A percentile compares a stretch with the other conserved stretches of the same genome.
Evolutionary conservation across 2,113 vertebrate genomes (phyloP).

Genomic region (Spheniscus mendiculus): DNA sequence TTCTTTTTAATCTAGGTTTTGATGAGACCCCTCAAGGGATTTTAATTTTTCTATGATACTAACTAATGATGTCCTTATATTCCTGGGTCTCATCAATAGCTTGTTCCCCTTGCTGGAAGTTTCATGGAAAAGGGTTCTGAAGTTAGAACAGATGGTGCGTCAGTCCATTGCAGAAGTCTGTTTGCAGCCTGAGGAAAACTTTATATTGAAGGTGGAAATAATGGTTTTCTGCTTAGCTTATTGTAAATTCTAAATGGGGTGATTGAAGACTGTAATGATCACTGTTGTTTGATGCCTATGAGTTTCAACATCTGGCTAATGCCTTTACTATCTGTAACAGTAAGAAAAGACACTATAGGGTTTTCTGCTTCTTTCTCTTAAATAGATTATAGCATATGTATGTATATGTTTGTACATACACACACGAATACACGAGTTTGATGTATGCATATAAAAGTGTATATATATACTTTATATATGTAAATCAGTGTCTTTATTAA

Average conservation of each 20-base stretch:
- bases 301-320: constrained; percentile 76
- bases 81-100: constrained; percentile 81
- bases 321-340: constrained; percentile 46
- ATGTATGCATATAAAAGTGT: not conserved
- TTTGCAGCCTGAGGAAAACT: constrained; percentile 88
- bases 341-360: not conserved
- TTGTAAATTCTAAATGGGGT: constrained; percentile 80
- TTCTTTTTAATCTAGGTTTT: constrained; percentile 72
- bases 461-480: not conserved
- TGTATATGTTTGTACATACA: not conserved
- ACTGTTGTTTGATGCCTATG: constrained; percentile 65
- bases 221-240: constrained; percentile 84
- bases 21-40: constrained; percentile 81
- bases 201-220: constrained; percentile 87
- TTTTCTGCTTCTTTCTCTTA: constrained; percentile 22
- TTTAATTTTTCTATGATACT: constrained; percentile 84
- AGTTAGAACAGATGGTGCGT: constrained; percentile 83
- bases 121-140: constrained; percentile 73
- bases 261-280: constrained; percentile 74
- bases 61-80: constrained; percentile 80
- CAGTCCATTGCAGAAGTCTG: constrained; percentile 78
- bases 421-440: rapidly evolving
- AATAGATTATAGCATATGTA: not conserved
- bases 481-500: not conserved
- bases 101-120: constrained; percentile 82